Base-by-base conservation (phyloP, 2,113 vertebrate species). In the Athene noctua region DNA sequence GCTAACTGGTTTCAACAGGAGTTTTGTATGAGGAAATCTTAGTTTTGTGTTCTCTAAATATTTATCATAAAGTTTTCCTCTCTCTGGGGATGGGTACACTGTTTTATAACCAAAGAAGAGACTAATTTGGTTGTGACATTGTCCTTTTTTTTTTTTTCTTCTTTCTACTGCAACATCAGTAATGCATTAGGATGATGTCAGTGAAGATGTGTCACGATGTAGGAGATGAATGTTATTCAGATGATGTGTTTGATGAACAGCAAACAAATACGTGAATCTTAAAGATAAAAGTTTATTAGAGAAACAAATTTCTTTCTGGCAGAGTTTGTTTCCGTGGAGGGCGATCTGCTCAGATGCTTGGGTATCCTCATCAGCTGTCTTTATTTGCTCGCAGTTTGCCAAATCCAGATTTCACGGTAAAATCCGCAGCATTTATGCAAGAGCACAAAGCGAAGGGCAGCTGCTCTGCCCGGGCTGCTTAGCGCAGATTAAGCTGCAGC, bases 381-480 rank as follows among this genome's bases (percentile, higher is more conserved):
- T 79, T 86, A 66, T 93, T 93, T 84, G 57, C 54, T 94, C 29
- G 38, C 30, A n/a, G 16, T 71, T 86, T 86, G 72, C 83, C 38
- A 59, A 86, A 78, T 73, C n/a, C 80, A 86, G 94, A 52, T 67
- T 80, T 74, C 59, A 71, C 65, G 42, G 57, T 57, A 42, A 67
- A 83, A 88, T 71, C 65, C 0, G 0, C 47, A 40, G 79, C 40
- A 10, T 94, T 93, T 92, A 49, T 93, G 63, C 18, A 42, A 71
- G 81, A 86, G 59, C 86, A 81, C 63, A 88, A 36, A 94, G 77
- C 38, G 51, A 73, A 42, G 0, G 20, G 77, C 86, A 93, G 79
- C 90, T 92, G 94, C 86, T 80, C 61, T 86, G 67, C 62, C 79
- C 86, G 67, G 79, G 72, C 63, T 88, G 82, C 75, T 93, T 36